phyloP scores from a whole-genome alignment of 1,140 invertebrate species.

The Acyrthosiphon pisum region DNA sequence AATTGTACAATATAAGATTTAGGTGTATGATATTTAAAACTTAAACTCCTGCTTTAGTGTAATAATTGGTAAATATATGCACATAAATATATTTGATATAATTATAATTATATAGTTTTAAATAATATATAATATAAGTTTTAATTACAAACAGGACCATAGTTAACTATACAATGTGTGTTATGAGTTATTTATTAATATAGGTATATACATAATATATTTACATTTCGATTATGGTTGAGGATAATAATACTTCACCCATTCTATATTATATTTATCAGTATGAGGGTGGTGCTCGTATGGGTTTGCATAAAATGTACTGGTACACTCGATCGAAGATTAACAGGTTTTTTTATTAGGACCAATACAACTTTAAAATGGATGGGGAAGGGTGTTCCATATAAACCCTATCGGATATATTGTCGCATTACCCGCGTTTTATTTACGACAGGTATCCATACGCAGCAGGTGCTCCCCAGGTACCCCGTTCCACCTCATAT shows the following conservation, averaged over 20 bases:
- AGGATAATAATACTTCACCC: background rate
- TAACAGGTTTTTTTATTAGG: conserved; percentile 55
- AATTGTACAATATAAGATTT: background rate
- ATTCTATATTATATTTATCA: conserved; percentile 32
- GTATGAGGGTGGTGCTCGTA: background rate
- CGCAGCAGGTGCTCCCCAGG: conserved; percentile 52
- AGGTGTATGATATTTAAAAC: background rate
- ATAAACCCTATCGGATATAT: conserved; percentile 53
- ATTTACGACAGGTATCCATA: conserved; percentile 50
- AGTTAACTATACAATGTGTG: background rate
- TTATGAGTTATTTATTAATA: conserved; percentile 30
- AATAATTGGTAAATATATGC: background rate
- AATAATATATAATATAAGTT: background rate
- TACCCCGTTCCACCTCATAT: conserved; percentile 50
- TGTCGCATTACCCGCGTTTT: conserved; percentile 54
- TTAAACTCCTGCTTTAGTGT: background rate
- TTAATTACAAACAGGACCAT: background rate
- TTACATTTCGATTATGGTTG: conserved; percentile 19
- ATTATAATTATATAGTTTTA: background rate
- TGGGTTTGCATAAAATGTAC: conserved; percentile 16
- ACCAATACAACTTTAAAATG: conserved; percentile 38
- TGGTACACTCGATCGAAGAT: conserved; percentile 20
- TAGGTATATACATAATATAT: background rate
- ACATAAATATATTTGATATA: background rate
- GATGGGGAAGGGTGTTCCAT: background rate